Evolutionary conservation across 1,140 invertebrate species (phyloP), one percentile per base, ranked within the genome.

Genomic region (Akabosia matsudoensis): DNA sequence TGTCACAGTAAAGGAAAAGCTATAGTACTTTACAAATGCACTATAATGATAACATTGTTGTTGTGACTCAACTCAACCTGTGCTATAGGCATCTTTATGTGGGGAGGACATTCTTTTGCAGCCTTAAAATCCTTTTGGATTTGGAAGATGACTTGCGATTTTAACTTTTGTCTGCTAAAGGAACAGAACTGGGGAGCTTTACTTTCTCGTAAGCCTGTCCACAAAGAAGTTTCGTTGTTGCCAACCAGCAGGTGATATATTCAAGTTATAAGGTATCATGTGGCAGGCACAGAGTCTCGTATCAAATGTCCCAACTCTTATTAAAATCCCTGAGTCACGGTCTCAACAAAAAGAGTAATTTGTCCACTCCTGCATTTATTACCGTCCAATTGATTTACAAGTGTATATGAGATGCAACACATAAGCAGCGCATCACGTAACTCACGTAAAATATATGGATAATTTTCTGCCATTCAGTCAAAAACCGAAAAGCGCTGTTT

Each of bases 211-310:
- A n/a, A n/a, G n/a, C n/a, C n/a, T n/a, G 37, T 45, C 37, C 4
- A 61, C 54, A 61, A 61, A 61, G 54, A 16, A 61, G 54, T 61
- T 61, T 61, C 54, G 54, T 67, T 67, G 61, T 67, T 67, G 61
- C 61, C 28, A 67, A 30, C 61, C 61, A 67, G 61, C 61, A 67
- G 61, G 61, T 67, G 61, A 67, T 67, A 30, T 67, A 67, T 67
- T 67, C 61, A 16, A 30, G 61, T 67, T 30, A 67, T 30, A 67
- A 30, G 61, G 30, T 31, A 67, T 67, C 61, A 67, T 67, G 61
- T 67, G 61, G 61, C 28, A 67, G 31, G 7, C 54, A 56, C 22
- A 45, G 7, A 45, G 7, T 45, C 37, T 10, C 18, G 18, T 45
- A 45, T 45, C 37, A 45, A 45, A 45, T 45, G 37, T 45, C 37